These are phyloP conservation scores for Illadopsis cleaveri DNA, from an alignment of 2,113 vertebrate species.

Conservation along the genomic window DNA sequence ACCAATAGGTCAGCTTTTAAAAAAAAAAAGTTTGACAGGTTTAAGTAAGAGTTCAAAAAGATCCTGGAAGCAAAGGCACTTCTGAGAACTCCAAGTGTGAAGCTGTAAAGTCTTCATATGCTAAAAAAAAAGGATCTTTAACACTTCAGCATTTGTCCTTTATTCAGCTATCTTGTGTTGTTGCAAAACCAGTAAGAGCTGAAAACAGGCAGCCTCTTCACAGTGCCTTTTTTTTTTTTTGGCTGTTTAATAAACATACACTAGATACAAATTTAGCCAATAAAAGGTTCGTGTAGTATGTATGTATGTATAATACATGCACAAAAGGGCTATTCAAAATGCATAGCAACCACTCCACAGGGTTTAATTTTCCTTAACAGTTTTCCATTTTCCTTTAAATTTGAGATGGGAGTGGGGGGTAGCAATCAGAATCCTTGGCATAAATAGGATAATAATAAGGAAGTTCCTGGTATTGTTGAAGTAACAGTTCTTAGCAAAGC, in stretches of 20 bases:
- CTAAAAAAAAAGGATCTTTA: conserved; percentile 21
- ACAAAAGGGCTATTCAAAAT: conserved; percentile 60
- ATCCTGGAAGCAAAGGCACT: background rate
- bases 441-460: conserved; percentile 56
- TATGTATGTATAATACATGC: conserved; percentile 45
- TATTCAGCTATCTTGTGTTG: background rate
- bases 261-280: conserved; percentile 59
- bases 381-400: conserved; percentile 63
- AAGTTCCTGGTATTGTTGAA: conserved; percentile 43
- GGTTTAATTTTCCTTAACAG: conserved; percentile 60
- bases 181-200: background rate
- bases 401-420: conserved; percentile 35
- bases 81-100: conserved; percentile 31
- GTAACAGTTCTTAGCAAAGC: conserved; percentile 39
- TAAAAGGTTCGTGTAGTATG: conserved; percentile 46
- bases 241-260: conserved; percentile 45
- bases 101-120: conserved; percentile 18
- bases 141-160: conserved; percentile 26
- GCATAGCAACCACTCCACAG: conserved; percentile 49
- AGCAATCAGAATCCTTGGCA: conserved; percentile 41
- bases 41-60: background rate
- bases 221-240: background rate
- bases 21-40: background rate
- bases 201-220: conserved; percentile 4
- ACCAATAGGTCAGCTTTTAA: background rate